Conservation (phyloP, 2,797 vertebrate genomes). For the Anas bernieri region DNA sequence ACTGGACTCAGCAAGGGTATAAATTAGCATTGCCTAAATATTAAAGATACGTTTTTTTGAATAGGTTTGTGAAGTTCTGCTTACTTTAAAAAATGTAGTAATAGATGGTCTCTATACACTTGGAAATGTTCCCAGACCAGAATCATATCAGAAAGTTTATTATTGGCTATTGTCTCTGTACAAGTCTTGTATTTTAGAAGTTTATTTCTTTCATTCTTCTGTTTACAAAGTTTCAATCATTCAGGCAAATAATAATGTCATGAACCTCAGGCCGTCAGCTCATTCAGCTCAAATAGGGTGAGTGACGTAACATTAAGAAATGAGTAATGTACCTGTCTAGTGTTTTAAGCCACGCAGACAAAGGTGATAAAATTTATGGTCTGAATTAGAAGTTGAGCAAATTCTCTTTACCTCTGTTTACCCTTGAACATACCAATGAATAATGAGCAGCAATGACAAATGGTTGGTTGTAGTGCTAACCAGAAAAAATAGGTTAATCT, state of each 20-base stretch:
- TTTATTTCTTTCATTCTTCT: not conserved
- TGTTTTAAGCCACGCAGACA: not conserved
- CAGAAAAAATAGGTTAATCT: not conserved
- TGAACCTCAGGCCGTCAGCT: not conserved
- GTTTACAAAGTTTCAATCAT: not conserved
- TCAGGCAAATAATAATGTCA: not conserved
- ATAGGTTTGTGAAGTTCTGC: not conserved
- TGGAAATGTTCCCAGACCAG: not conserved
- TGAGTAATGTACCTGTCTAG: not conserved
- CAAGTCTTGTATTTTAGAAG: not conserved
- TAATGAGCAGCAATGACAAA: not conserved
- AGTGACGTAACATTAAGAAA: not conserved
- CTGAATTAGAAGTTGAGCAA: not conserved
- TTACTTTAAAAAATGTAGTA: not conserved
- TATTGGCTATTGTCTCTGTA: not conserved
- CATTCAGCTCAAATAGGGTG: not conserved
- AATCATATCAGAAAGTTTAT: not conserved
- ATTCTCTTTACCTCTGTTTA: conserved; percentile 1
- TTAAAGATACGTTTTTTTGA: not conserved
- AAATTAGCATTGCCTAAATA: not conserved
- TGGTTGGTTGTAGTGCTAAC: not conserved
- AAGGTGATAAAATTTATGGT: not conserved
- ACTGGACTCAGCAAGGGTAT: not conserved
- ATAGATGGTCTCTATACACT: not conserved
- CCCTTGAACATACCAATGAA: not conserved